These are phyloP conservation scores for Chrysemys picta DNA, from an alignment of 2,113 vertebrate genomes.

Conservation along the genomic window DNA sequence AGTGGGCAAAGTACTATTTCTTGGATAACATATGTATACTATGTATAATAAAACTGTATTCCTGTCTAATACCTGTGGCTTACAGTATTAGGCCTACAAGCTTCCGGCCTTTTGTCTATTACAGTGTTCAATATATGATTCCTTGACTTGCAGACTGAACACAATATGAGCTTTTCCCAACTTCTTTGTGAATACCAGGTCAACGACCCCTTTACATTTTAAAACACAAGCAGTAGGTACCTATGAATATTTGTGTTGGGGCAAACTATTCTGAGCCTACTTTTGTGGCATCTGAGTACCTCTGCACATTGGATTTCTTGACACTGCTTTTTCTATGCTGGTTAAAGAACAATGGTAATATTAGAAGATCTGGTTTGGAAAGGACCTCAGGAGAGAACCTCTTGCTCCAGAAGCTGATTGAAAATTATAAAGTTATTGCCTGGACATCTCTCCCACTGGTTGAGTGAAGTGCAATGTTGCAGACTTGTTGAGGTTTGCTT, in stretches of 20 bases:
- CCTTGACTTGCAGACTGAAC: fast-evolving
- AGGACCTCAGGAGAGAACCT: neutral
- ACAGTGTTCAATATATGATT: fast-evolving
- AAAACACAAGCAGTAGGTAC: neutral
- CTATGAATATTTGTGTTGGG: fast-evolving
- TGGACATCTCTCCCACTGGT: neutral
- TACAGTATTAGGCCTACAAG: neutral
- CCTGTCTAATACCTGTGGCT: neutral
- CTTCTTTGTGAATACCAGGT: neutral
- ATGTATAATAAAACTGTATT: fast-evolving
- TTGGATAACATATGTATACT: neutral
- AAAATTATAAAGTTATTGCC: neutral
- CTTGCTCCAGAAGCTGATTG: fast-evolving
- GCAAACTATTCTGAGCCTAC: neutral
- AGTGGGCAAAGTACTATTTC: neutral
- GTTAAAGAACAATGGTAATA: neutral
- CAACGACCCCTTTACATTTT: neutral
- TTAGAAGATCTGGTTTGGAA: neutral
- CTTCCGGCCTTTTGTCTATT: neutral
- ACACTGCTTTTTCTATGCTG: neutral
- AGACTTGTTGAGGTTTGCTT: neutral
- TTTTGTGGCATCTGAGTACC: neutral
- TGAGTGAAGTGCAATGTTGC: fast-evolving
- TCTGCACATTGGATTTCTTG: neutral
- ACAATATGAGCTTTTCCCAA: neutral